Evolutionary conservation across 2,797 vertebrate species (phyloP).

Genomic region (Megaceryle alcyon): DNA sequence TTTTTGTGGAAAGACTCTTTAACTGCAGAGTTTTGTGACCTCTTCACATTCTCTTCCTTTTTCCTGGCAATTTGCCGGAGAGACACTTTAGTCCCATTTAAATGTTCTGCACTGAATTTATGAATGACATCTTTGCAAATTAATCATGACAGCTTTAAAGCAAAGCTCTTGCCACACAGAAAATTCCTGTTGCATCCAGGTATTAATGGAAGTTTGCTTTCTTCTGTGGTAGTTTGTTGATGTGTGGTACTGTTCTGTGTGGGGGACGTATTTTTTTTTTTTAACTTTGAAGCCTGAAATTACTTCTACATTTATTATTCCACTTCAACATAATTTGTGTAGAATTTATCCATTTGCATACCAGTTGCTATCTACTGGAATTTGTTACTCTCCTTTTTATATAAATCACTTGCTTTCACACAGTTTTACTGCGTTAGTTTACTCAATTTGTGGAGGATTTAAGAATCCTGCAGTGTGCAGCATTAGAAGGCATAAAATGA

Average conservation of each 20-base stretch:
- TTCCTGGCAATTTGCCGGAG: background rate
- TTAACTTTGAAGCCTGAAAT: background rate
- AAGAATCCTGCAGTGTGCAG: background rate
- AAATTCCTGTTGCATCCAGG: background rate
- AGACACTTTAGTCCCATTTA: background rate
- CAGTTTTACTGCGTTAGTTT: slow-evolving; percentile 14
- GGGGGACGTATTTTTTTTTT: background rate
- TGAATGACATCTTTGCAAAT: background rate
- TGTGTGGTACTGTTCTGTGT: background rate
- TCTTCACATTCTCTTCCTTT: background rate
- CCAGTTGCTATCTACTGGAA: background rate
- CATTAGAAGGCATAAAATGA: slow-evolving; percentile 15
- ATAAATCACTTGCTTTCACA: background rate
- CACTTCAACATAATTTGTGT: background rate
- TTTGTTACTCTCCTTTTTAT: slow-evolving; percentile 29
- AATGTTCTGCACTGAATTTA: background rate
- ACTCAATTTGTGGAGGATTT: background rate
- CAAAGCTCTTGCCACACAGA: background rate
- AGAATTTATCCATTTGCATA: slow-evolving; percentile 1
- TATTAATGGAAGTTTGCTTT: background rate
- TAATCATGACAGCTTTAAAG: background rate
- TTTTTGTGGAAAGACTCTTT: background rate
- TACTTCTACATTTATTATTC: background rate
- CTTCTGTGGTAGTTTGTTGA: background rate
- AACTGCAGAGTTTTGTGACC: background rate